Percentiles rank a stretch among this genome's conserved stretches.
Evolutionary conservation across 2,113 vertebrate genomes (phyloP).

Genomic region (Puntigrus tetrazona): DNA sequence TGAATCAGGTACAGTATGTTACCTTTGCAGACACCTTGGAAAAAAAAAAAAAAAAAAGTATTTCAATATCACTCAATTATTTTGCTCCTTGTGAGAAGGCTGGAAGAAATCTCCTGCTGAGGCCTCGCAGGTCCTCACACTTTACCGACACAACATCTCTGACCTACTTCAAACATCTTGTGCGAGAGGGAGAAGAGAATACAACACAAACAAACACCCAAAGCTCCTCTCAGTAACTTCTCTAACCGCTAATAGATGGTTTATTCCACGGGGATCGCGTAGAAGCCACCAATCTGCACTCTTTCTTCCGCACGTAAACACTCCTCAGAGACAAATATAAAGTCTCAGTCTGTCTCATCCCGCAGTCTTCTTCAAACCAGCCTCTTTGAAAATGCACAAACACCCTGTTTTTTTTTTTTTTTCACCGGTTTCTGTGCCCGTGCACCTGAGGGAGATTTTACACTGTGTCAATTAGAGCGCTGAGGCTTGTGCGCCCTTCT

Average conservation of each 20-base stretch:
- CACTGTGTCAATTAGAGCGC: conserved; percentile 44
- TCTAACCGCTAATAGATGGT: conserved; percentile 21
- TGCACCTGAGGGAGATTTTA: conserved; percentile 39
- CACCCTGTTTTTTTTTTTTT: conserved; percentile 34
- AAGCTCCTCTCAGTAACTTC: conserved; percentile 16
- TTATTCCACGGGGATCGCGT: conserved; percentile 46
- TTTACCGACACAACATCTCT: conserved; percentile 64
- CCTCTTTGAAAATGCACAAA: conserved; percentile 36
- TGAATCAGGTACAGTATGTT: neutral
- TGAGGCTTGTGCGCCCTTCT: conserved; percentile 41
- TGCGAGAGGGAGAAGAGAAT: conserved; percentile 7
- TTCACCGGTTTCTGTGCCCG: conserved; percentile 33
- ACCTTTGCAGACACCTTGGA: neutral
- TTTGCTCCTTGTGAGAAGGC: conserved; percentile 55
- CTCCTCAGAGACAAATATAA: conserved; percentile 25
- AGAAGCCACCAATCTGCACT: conserved; percentile 30
- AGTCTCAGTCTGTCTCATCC: conserved; percentile 39
- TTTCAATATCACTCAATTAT: conserved; percentile 68
- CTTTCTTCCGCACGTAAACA: conserved; percentile 37
- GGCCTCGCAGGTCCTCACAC: conserved; percentile 58
- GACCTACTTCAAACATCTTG: conserved; percentile 67
- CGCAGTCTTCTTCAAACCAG: conserved; percentile 56
- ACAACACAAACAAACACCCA: conserved; percentile 35
- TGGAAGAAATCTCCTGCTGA: conserved; percentile 59
- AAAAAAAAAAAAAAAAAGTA: conserved; percentile 40